A percentile compares a stretch with the other conserved stretches of the same genome.
Conservation (phyloP, 2,797 vertebrate genomes). For the Otolemur crassicaudatus region DNA sequence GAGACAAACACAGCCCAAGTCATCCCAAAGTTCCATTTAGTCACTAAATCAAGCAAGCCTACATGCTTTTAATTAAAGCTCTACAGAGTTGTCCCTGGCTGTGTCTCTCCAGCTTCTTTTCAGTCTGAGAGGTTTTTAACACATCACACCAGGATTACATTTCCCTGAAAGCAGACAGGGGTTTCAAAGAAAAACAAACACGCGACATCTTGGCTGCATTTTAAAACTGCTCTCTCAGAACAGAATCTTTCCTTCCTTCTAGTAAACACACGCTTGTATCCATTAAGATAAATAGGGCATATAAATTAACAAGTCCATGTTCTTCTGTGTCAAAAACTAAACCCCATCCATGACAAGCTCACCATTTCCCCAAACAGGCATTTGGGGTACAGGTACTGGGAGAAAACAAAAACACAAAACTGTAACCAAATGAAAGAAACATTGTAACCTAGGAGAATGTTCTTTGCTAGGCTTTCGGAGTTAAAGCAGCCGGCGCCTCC, state of each 20-base stretch:
- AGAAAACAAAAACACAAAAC: background rate
- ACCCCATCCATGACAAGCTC: constrained; percentile 69
- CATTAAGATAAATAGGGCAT: constrained; percentile 58
- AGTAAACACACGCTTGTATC: constrained; percentile 19
- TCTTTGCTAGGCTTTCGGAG: constrained; percentile 75
- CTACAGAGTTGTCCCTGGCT: background rate
- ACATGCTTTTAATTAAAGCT: constrained; percentile 50
- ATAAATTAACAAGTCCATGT: constrained; percentile 73
- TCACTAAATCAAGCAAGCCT: background rate
- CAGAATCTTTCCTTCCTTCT: constrained; percentile 53
- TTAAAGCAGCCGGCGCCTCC: constrained; percentile 3
- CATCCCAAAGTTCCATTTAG: constrained; percentile 9
- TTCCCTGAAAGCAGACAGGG: constrained; percentile 44
- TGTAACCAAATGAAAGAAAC: background rate
- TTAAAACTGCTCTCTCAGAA: constrained; percentile 67
- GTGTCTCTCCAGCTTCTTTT: constrained; percentile 63
- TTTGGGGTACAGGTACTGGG: constrained; percentile 56
- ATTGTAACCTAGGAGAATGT: constrained; percentile 58
- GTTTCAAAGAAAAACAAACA: constrained; percentile 39
- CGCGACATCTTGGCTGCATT: constrained; percentile 34
- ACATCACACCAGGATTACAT: background rate
- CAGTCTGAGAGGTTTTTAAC: background rate
- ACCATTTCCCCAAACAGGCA: constrained; percentile 72
- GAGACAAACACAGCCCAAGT: background rate
- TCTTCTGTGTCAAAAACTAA: constrained; percentile 62